Base-by-base conservation (phyloP, 2,888 invertebrate genomes). In the Archips crataeganus region DNA sequence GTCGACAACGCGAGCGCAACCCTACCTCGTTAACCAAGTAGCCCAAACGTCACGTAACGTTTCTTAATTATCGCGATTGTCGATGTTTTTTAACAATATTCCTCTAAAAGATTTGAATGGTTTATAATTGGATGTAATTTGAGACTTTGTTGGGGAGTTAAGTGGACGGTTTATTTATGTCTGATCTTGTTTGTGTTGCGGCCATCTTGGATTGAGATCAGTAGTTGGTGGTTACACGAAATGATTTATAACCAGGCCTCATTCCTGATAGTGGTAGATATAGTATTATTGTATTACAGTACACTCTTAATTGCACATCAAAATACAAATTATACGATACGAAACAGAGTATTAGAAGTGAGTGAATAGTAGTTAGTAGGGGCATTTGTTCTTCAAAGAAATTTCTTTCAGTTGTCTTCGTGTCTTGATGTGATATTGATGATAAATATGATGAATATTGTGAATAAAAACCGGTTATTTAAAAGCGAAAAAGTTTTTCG, bases 81-180 rank as follows among this genome's bases (percentile, higher is more conserved):
- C 83, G 81, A 79, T 80, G 83, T 82, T 49, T 88, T 90, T 89
- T 87, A 84, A 88, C 81, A 86, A 86, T 86, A 87, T 89, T 83
- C 85, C 84, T 88, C 84, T 84, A 90, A 90, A 93, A 90, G 92
- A 89, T 90, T 91, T 94, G 93, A 94, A 94, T 94, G 87, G 90
- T 85, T 87, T 88, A 92, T 94, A 94, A 94, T 94, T 94, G 94
- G 92, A 88, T 93, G 94, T 94, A 94, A 94, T 94, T 91, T 90
- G 92, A 92, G 88, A 86, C 90, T 92, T 93, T 91, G 93, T 90
- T 90, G 90, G 47, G n/a, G 51, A 45, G 32, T 61, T 57, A 47
- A 34, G 57, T 15, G 47, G 54, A 42, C 15, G 45, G 32, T 13
- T 71, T 68, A 75, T 75, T 70, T 66, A 71, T 65, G 65, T 9